These are phyloP conservation scores for Pegoplata infirma DNA, from an alignment of 2,888 invertebrate genomes.

Conservation along the genomic window DNA sequence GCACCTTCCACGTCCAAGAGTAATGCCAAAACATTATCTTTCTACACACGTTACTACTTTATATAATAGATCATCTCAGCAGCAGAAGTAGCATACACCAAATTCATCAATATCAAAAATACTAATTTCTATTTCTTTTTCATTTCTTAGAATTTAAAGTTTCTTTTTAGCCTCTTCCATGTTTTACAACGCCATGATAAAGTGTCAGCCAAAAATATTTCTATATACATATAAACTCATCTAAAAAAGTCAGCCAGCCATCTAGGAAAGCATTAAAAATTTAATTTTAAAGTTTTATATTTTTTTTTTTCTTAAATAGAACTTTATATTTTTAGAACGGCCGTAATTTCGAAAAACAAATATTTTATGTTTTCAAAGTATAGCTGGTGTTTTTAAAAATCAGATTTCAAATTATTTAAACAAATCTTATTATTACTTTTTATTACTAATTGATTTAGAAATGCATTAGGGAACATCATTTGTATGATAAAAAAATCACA, in stretches of 20 bases:
- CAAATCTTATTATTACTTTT: slow-evolving; percentile 16
- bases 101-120: not conserved
- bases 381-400: slow-evolving; percentile 16
- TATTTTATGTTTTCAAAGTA: not conserved
- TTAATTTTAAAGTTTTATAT: not conserved
- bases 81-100: not conserved
- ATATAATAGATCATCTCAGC: too few relatives aligned
- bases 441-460: slow-evolving; percentile 31
- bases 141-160: slow-evolving; percentile 33
- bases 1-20: too few relatives aligned
- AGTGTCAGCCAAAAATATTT: slow-evolving; percentile 45
- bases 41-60: too few relatives aligned
- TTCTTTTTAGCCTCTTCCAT: slow-evolving; percentile 37
- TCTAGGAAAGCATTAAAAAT: slow-evolving; percentile 27
- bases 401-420: not conserved
- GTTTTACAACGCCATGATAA: slow-evolving; percentile 45
- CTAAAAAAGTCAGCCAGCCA: not conserved
- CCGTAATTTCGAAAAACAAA: not conserved
- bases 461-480: not conserved
- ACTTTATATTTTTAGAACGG: slow-evolving; percentile 42
- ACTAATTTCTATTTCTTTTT: too few relatives aligned
- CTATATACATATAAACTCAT: not conserved
- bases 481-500: not conserved
- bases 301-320: slow-evolving; percentile 29
- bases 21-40: too few relatives aligned